Conservation (phyloP, 2,888 invertebrate genomes). For the Amphipoea oculea region DNA sequence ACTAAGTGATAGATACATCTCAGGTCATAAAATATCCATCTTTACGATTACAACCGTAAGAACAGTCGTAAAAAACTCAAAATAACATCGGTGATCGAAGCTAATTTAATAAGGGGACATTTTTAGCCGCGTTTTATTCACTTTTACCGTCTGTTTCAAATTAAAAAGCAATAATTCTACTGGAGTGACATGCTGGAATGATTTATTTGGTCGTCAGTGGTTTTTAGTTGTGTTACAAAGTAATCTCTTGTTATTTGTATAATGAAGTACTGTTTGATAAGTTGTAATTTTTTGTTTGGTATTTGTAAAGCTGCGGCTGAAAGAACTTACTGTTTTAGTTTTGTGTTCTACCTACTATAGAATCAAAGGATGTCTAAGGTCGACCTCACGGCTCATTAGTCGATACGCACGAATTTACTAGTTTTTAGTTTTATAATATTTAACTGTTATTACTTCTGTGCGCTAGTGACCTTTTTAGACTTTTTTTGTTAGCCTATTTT, state of each 20-base stretch:
- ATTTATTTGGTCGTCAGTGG: constrained; percentile 75
- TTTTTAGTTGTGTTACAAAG: constrained; percentile 62
- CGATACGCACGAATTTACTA: neutral
- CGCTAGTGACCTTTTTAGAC: neutral
- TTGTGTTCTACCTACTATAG: neutral
- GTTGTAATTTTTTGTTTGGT: neutral
- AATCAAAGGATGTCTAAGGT: neutral
- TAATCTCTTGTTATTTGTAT: constrained; percentile 45
- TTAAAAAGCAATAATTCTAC: constrained; percentile 78
- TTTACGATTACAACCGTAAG: constrained; percentile 68
- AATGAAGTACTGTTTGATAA: constrained; percentile 16
- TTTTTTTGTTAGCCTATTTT: too few relatives aligned
- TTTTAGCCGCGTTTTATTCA: constrained; percentile 59
- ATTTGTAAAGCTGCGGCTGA: neutral
- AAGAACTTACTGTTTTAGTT: neutral
- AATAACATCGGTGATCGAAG: constrained; percentile 70
- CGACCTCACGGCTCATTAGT: neutral
- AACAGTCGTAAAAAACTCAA: constrained; percentile 63
- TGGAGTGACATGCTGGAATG: constrained; percentile 71
- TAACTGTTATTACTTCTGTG: neutral
- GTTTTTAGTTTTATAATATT: neutral
- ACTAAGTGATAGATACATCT: constrained; percentile 30
- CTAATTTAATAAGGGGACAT: constrained; percentile 74
- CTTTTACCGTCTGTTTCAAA: constrained; percentile 80
- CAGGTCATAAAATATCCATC: constrained; percentile 53